These are phyloP conservation scores for Columba janthina DNA, from an alignment of 2,113 vertebrate species.

Conservation along the genomic window DNA sequence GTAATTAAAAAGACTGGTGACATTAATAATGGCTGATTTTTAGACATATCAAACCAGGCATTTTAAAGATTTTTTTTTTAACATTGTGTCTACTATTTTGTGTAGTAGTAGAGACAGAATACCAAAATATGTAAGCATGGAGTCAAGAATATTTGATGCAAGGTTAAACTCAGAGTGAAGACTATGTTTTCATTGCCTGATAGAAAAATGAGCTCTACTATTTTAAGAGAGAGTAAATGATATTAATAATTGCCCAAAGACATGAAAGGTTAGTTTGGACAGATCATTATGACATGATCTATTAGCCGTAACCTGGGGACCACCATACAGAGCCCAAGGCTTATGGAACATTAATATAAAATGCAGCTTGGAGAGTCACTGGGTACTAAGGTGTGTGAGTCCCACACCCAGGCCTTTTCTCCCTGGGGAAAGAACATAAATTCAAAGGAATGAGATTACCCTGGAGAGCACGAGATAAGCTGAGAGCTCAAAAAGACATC, in stretches of 20 bases:
- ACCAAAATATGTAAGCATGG: neutral
- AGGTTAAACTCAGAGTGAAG: neutral
- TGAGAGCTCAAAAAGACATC: neutral
- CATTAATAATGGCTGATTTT: neutral
- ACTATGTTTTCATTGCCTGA: neutral
- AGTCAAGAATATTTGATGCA: neutral
- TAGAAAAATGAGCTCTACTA: neutral
- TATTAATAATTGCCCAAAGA: neutral
- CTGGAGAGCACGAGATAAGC: neutral
- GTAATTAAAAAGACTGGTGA: neutral
- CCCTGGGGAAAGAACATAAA: neutral
- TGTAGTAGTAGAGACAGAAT: neutral
- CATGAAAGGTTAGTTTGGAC: neutral
- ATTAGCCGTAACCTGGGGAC: neutral
- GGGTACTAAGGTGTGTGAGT: neutral
- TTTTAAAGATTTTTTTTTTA: neutral
- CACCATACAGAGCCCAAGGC: neutral
- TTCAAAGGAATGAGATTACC: neutral
- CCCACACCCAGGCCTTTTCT: neutral
- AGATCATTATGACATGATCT: neutral
- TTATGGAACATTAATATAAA: neutral
- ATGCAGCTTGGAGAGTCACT: neutral
- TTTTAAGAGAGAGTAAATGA: neutral
- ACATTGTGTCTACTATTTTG: neutral
- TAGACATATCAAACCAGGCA: neutral